Evolutionary conservation across 2,113 vertebrate species (phyloP).

Genomic region (Sceloporus undulatus): DNA sequence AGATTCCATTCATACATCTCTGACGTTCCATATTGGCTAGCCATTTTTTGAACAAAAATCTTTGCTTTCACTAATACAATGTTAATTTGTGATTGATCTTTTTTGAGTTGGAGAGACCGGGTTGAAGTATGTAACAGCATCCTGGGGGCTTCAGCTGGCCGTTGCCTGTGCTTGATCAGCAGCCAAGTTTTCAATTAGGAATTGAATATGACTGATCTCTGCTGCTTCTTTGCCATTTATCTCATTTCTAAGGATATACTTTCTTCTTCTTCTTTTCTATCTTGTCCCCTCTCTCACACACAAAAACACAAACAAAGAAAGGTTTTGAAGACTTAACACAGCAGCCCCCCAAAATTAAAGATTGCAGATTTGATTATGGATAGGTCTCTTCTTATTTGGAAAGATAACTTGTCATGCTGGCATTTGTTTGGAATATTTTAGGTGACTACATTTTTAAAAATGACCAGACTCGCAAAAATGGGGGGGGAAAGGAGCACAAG

Average conservation of each 20-base stretch:
- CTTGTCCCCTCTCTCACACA: background rate
- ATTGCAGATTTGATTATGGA: constrained; percentile 33
- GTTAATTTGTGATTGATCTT: constrained; percentile 70
- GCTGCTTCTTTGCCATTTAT: constrained; percentile 59
- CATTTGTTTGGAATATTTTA: background rate
- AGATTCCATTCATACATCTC: constrained; percentile 23
- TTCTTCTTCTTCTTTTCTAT: constrained; percentile 1
- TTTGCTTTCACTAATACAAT: constrained; percentile 61
- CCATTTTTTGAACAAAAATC: constrained; percentile 18
- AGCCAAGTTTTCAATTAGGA: constrained; percentile 81
- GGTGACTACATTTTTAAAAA: background rate
- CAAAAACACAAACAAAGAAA: background rate
- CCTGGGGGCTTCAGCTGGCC: constrained; percentile 65
- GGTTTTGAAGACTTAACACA: constrained; percentile 31
- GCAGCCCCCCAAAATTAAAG: constrained; percentile 35
- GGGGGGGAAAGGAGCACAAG: background rate
- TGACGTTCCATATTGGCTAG: constrained; percentile 10
- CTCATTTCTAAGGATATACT: constrained; percentile 45
- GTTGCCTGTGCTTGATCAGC: constrained; percentile 67
- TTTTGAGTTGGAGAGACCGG: constrained; percentile 58
- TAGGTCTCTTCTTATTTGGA: constrained; percentile 13
- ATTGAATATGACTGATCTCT: constrained; percentile 67
- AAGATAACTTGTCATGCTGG: background rate
- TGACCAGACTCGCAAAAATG: background rate
- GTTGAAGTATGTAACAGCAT: constrained; percentile 57